phyloP scores from a whole-genome alignment of 2,113 vertebrate species.

The Elaphurus davidianus region DNA sequence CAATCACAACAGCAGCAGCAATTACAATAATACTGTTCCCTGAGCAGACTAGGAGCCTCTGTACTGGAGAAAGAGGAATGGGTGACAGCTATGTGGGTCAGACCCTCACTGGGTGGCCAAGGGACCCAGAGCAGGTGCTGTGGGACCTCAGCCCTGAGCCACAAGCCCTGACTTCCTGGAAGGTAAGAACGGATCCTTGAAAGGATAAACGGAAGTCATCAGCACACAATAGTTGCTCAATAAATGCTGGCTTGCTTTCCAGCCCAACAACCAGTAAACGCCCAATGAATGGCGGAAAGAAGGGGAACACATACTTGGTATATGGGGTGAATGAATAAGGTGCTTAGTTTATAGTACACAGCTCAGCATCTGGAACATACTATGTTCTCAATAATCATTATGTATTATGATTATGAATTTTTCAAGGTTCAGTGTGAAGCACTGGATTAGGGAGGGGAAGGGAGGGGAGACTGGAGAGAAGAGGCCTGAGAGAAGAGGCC shows the following conservation, averaged over 20 bases:
- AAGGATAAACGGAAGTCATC: neutral
- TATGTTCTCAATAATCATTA: neutral
- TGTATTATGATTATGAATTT: neutral
- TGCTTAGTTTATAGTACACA: neutral
- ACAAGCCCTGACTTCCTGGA: neutral
- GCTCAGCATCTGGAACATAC: neutral
- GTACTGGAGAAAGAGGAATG: neutral
- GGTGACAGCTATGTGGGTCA: neutral
- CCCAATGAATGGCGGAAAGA: neutral
- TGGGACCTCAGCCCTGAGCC: neutral
- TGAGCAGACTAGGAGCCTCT: neutral
- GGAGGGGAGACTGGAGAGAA: fast-evolving
- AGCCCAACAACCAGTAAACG: neutral
- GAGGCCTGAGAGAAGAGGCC: too few species aligned
- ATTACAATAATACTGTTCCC: too few species aligned
- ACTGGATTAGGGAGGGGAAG: fast-evolving
- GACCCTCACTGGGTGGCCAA: neutral
- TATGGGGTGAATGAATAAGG: neutral
- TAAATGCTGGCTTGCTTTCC: neutral
- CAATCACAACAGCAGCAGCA: too few species aligned
- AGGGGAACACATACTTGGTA: neutral
- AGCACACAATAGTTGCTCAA: neutral
- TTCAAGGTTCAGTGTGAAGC: neutral
- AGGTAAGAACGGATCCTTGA: neutral
- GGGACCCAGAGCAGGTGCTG: neutral